Percentiles rank a stretch among this genome's conserved stretches.
Evolutionary conservation across 2,888 invertebrate genomes (phyloP).

Genomic region (Marronus borbonicus): DNA sequence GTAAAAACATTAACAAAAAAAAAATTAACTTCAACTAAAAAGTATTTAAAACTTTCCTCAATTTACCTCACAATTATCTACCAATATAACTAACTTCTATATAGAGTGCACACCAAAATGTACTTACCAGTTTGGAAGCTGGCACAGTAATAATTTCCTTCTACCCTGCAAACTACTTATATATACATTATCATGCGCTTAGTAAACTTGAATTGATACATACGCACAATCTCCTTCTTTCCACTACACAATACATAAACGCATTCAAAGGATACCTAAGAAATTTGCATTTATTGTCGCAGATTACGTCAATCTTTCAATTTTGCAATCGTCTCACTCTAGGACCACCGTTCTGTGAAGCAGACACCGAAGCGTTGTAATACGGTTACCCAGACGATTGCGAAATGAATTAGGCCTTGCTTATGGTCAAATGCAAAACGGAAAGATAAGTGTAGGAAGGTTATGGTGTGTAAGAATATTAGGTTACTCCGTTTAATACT

Average conservation of each 20-base stretch:
- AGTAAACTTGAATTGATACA: neutral
- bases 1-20: no score
- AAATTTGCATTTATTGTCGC: conserved; percentile 24
- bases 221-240: conserved; percentile 1
- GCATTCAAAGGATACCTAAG: conserved; percentile 2
- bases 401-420: neutral
- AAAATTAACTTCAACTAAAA: no score
- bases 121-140: conserved; percentile 4
- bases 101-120: neutral
- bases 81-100: neutral
- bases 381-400: neutral
- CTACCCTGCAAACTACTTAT: conserved; percentile 14
- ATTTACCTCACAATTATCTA: neutral
- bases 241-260: neutral
- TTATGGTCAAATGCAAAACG: neutral
- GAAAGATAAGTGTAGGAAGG: no score
- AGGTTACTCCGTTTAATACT: no score
- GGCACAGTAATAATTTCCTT: conserved; percentile 21
- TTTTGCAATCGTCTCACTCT: neutral
- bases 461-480: no score
- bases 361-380: no score
- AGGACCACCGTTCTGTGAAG: no score
- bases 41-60: no score
- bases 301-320: neutral
- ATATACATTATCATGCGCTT: conserved; percentile 24